Evolutionary conservation across 2,113 vertebrate genomes (phyloP), one percentile per base, ranked within the genome.

Genomic region (Telmatochromis sp.): DNA sequence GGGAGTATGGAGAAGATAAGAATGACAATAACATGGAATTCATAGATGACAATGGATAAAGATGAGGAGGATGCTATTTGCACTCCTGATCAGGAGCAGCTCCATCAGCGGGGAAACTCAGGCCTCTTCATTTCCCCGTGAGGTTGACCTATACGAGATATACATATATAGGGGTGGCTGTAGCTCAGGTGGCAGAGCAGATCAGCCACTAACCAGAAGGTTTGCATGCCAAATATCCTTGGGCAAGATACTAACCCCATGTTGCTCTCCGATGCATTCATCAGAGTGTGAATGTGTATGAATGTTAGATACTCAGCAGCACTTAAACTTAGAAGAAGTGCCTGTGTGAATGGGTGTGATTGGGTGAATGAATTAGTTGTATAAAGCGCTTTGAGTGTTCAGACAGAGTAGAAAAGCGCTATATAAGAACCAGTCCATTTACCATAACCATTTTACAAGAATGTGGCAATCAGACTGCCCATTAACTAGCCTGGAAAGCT

Each of bases 1-100:
- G 35, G 12, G n/a, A 71, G n/a, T 71, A 40, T 42, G 35, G 65
- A 71, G 65, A 71, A 42, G 65, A 71, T 13, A 37, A 81, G n/a
- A 42, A 71, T 42, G 37, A 42, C 6, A 37, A 14, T 15, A 81
- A 81, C 21, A 19, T 58, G 37, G 53, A 58, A 28, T 40, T 81
- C 15, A 55, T 57, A 15, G 53, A 9, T 7, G 54, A 81, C 12
- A 28, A 28, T 0, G 14, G 60, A 65, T 65, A 65, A 65, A 37
- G 60, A 42, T 12, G 54, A 81, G 14, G 23, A 60, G 23, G 54
- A 81, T 3, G 80, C 54, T 57, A 81, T 31, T 17, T 26, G 57
- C 23, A 7, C 80, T 40, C 21, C 54, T 28, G 21, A 23, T 1
- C 14, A 40, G 35, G 33, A 21, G 19, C 10, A 68, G 33, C 11